Evolutionary conservation across 2,797 vertebrate genomes (phyloP), one percentile per base, ranked within the genome.

Genomic region (Odontamblyopus lacepedii): DNA sequence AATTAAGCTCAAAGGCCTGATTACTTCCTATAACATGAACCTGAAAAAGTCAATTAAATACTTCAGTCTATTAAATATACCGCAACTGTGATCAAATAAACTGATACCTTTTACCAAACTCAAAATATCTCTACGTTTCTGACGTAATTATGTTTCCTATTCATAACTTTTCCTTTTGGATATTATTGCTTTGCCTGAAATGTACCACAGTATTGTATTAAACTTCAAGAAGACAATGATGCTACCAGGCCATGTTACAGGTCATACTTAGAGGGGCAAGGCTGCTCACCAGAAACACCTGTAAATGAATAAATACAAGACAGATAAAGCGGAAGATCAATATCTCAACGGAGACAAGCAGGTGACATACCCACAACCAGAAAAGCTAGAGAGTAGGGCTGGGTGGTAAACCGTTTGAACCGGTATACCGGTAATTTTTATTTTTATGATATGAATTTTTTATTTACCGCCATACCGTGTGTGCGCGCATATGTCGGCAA

Each of bases 1-100:
- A 77, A 75, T 70, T 80, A 71, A 29, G 78, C 69, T 44, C 67
- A 78, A 63, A 71, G 71, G 62, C 60, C 72, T 82, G 63, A 73
- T 70, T 72, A 72, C 56, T 80, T 75, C 69, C 71, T 41, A 41
- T 53, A 32, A 69, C 72, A 81, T 79, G 5, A 59, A 18, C 66
- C 23, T 26, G 75, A 60, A 78, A 38, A 68, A 70, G 51, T 70
- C 66, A 70, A 73, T 75, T 72, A 78, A 81, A 65, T 69, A 71
- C 77, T 67, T 32, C 16, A 70, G 51, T 70, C 66, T 70, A 71
- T 75, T 72, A 79, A 81, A 65, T 69, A 70, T 76, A 68, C 38
- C 13, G 4, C 18, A 69, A 69, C 32, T 70, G 23, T 61, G 55
- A 62, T 59, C 27, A n/a, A 68, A 29, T 60, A 61, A 6, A 59